Base-by-base conservation (phyloP, 1,140 invertebrate species). In the Cydia amplana region DNA sequence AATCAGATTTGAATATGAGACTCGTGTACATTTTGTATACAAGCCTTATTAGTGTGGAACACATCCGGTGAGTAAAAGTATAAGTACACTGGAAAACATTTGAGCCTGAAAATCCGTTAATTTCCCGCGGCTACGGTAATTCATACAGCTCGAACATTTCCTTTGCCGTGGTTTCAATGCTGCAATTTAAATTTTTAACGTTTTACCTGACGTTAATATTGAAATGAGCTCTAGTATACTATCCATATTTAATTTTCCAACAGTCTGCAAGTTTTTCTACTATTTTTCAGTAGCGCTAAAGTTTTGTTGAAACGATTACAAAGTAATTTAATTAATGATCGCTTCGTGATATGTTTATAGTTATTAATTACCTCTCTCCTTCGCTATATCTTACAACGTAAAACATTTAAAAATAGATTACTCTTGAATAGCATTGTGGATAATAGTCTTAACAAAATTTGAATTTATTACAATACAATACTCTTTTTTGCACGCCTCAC, bases 141-240 rank as follows among this genome's bases (percentile, higher is more conserved):
- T n/a, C n/a, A n/a, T n/a, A n/a, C 55, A 60, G 9, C 55, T 20
- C 20, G 20, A 51, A 51, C 55, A 60, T 60, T 60, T 23, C 55
- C 55, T 60, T 60, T 23, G 55, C 55, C n/a, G n/a, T 12, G 51
- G 55, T 23, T 60, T 20, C 55, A 12, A 60, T 60, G 18, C 55
- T 10, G 20, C 20, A 23, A 23, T 60, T 60, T 60, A 60, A 60
- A 60, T 23, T 9, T 60, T 60, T 23, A n/a, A n/a, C 49, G n/a
- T 51, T 51, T 51, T 51, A 18, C n/a, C 55, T 20, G 18, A 23
- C 55, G 10, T 60, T 60, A 60, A 60, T 60, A 60, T 60, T 60
- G 7, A 60, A 60, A 12, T 23, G 55, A 23, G 6, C 7, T 1
- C 7, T 12, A 16, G 20, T 0, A 55, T 60, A 23, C 10, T 43